Base-by-base conservation (phyloP, 2,888 invertebrate genomes). In the Stenotaenia linearis region DNA sequence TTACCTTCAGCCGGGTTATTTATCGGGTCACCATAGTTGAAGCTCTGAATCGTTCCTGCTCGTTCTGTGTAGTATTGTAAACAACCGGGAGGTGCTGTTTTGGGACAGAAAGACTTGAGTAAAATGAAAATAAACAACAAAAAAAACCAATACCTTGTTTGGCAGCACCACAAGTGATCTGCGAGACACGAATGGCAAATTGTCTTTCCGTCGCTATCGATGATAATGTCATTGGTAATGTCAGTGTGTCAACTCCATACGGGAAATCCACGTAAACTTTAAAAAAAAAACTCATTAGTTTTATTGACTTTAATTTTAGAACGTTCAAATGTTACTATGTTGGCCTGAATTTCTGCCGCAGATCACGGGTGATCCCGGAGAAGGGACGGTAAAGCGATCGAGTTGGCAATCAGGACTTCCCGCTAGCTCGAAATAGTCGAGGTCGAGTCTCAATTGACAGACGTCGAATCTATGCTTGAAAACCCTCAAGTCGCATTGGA, bases 221-320 rank as follows among this genome's bases (percentile, higher is more conserved):
- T 2, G 78, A 28, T n/a, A 78, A 32, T 1, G 78, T 78, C 78
- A 78, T 78, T 2, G 78, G 78, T 18, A 78, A 32, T 6, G 37
- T 30, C n/a, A 78, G 10, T 10, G 45, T 23, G 61, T 78, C 78
- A 3, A 61, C 61, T 28, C 61, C 61, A 12, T 28, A 56, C 4
- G 78, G 78, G 18, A 78, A 78, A 30, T 78, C 78, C 56, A 78
- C 61, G 61, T 78, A 78, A 28, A 78, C 78, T 78, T 50, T 6
- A 61, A 61, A 18, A 12, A 75, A 75, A 75, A n/a, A n/a, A n/a
- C n/a, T n/a, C n/a, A n/a, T n/a, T n/a, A n/a, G n/a, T n/a, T n/a
- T n/a, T n/a, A n/a, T n/a, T n/a, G n/a, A n/a, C n/a, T n/a, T n/a
- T n/a, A n/a, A n/a, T n/a, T n/a, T n/a, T n/a, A n/a, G n/a, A n/a